Percentiles rank a stretch among this genome's conserved stretches.
Conservation (phyloP, 2,888 invertebrate genomes). For the Teinopalpus imperialis region DNA sequence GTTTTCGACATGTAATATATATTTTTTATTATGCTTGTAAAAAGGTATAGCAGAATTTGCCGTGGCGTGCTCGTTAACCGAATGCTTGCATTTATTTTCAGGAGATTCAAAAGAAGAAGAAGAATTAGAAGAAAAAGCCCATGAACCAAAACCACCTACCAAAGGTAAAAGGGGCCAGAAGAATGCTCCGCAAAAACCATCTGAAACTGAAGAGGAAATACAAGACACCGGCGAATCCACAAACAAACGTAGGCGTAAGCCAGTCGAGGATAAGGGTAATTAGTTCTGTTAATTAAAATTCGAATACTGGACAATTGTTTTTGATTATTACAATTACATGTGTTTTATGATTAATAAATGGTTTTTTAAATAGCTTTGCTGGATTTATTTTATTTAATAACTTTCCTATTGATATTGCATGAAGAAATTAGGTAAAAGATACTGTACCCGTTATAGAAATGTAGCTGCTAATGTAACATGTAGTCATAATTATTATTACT, state of each 20-base stretch:
- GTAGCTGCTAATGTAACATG: not conserved
- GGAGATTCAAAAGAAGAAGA: constrained; percentile 54
- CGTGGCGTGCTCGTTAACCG: too few relatives aligned
- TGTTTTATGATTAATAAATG: constrained; percentile 68
- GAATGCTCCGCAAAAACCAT: constrained; percentile 48
- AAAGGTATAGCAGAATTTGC: too few relatives aligned
- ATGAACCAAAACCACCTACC: constrained; percentile 53
- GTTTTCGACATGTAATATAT: too few relatives aligned
- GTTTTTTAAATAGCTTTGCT: constrained; percentile 61
- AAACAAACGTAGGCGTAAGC: constrained; percentile 64
- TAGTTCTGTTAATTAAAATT: constrained; percentile 54
- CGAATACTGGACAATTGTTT: constrained; percentile 55
- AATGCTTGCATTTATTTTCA: too few relatives aligned
- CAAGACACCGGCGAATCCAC: constrained; percentile 56
- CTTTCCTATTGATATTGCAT: constrained; percentile 33
- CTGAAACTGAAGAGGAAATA: constrained; percentile 46
- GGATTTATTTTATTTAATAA: constrained; percentile 58
- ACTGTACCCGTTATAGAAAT: not conserved
- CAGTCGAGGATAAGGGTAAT: constrained; percentile 72
- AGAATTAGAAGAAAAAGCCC: constrained; percentile 44
- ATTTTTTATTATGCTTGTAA: too few relatives aligned
- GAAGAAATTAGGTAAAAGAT: too few relatives aligned
- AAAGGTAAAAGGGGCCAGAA: constrained; percentile 63
- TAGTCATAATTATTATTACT: constrained; percentile 2
- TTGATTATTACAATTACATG: constrained; percentile 59